Conservation (phyloP, 2,888 invertebrate genomes). For the Balanococcus diminutus region DNA sequence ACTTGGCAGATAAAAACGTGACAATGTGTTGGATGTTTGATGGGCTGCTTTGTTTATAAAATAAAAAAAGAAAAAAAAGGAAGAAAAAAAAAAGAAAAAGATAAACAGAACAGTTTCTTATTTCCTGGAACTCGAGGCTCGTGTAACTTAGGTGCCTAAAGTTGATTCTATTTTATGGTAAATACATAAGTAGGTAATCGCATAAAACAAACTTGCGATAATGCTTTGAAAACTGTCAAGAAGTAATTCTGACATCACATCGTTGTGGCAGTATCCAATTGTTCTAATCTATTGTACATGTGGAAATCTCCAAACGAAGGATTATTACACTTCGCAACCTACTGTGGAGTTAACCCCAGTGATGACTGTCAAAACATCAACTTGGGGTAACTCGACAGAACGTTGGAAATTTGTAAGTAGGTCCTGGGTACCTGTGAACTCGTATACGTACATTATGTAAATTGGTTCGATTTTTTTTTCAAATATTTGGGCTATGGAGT, state of each 20-base stretch:
- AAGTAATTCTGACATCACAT: neutral
- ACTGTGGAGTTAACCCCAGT: constrained; percentile 10
- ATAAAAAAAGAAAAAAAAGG: too few relatives aligned
- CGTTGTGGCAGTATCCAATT: neutral
- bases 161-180: too few relatives aligned
- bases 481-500: constrained; percentile 10
- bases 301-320: too few relatives aligned
- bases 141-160: too few relatives aligned
- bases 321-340: neutral
- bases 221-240: too few relatives aligned
- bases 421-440: too few relatives aligned
- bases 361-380: neutral
- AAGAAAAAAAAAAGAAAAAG: neutral
- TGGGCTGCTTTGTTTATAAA: too few relatives aligned
- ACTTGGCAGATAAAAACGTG: neutral
- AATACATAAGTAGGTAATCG: too few relatives aligned
- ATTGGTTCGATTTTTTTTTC: neutral
- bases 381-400: constrained; percentile 21
- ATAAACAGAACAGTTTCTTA: neutral
- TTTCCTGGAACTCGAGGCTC: too few relatives aligned
- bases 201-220: too few relatives aligned
- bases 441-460: neutral
- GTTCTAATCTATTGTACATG: too few relatives aligned
- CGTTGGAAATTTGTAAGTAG: neutral
- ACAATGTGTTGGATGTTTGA: too few relatives aligned